Conservation (phyloP, 2,888 invertebrate species). For the Pristionchus entomophagus region DNA sequence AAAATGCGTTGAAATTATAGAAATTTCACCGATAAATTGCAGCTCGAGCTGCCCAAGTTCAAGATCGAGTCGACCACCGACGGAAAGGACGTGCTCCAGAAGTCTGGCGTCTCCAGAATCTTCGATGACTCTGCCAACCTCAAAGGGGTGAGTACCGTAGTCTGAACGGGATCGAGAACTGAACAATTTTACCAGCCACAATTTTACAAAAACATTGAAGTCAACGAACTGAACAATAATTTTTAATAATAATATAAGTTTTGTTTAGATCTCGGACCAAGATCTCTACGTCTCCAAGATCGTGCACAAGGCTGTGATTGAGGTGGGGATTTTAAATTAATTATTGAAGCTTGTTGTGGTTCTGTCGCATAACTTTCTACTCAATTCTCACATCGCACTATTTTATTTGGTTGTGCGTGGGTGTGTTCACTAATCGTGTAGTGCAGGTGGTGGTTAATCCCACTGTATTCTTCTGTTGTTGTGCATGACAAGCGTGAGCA, state of each 20-base stretch:
- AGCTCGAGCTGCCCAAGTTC: conserved; percentile 31
- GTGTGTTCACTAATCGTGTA: no score
- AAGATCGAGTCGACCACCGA: conserved; percentile 40
- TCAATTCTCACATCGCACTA: background rate
- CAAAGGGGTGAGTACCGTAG: conserved; percentile 41
- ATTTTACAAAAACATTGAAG: no score
- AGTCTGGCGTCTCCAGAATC: conserved; percentile 49
- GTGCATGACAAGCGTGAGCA: no score
- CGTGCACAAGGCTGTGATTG: conserved; percentile 65
- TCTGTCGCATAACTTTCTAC: background rate
- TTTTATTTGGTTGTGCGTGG: no score
- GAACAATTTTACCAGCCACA: no score
- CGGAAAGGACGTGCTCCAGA: conserved; percentile 51
- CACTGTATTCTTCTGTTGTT: no score
- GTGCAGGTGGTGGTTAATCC: no score
- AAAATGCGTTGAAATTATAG: background rate
- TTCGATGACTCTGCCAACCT: conserved; percentile 54
- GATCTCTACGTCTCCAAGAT: conserved; percentile 58
- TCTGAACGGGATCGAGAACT: background rate
- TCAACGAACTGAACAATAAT: no score
- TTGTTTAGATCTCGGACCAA: conserved; percentile 49
- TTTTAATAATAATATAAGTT: no score
- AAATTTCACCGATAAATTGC: background rate
- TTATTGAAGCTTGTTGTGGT: background rate
- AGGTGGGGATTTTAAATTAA: conserved; percentile 50